Conservation (phyloP, 2,888 invertebrate genomes). For the Andrena dorsata region DNA sequence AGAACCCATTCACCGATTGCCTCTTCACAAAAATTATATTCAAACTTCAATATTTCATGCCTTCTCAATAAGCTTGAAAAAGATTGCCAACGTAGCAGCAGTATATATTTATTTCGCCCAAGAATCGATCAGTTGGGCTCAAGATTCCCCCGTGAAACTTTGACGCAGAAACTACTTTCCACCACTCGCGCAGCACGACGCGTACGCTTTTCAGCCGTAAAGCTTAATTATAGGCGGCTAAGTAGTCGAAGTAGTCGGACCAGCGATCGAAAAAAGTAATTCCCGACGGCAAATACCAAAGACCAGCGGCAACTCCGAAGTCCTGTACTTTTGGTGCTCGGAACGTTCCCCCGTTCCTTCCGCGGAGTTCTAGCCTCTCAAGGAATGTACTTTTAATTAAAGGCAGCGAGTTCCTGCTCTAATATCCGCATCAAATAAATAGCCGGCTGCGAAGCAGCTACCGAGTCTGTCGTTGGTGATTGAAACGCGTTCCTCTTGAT, state of each 20-base stretch:
- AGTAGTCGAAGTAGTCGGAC: not conserved
- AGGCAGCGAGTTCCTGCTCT: constrained; percentile 11
- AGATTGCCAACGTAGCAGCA: no score
- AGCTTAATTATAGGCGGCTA: constrained; percentile 17
- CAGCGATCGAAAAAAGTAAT: constrained; percentile 5
- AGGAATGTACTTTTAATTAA: constrained; percentile 60
- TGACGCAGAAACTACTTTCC: not conserved
- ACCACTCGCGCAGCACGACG: not conserved
- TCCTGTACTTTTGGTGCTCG: constrained; percentile 13
- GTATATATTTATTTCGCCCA: no score
- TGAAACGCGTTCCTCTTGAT: constrained; percentile 38
- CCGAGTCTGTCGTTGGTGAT: constrained; percentile 20
- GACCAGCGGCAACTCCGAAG: not conserved
- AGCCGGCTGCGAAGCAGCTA: not conserved
- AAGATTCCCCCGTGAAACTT: not conserved
- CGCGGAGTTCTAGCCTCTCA: constrained; percentile 21
- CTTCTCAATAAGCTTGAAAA: no score
- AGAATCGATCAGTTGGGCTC: not conserved
- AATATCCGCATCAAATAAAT: constrained; percentile 46
- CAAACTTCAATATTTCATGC: no score
- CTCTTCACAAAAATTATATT: no score
- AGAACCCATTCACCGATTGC: no score
- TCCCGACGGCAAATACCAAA: constrained; percentile 3
- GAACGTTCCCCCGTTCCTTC: constrained; percentile 19
- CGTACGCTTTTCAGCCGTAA: constrained; percentile 7